Conservation (phyloP, 2,888 invertebrate genomes). For the Holacanthella duospinosa region DNA sequence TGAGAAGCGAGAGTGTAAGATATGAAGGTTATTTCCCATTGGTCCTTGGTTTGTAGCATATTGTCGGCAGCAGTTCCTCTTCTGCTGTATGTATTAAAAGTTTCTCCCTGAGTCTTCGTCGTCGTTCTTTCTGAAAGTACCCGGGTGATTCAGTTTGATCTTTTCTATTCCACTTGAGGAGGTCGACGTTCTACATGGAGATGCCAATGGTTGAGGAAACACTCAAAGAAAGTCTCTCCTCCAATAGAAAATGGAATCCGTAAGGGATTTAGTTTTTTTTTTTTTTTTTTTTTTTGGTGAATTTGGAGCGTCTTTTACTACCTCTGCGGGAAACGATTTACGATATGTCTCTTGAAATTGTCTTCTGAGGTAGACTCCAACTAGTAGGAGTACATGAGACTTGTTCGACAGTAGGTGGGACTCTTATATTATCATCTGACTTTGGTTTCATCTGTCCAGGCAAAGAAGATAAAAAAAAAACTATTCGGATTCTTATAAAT, state of each 20-base stretch:
- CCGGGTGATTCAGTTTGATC: constrained; percentile 5
- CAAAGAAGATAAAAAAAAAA: background rate
- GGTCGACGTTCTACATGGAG: background rate
- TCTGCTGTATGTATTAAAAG: background rate
- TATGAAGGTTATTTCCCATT: background rate
- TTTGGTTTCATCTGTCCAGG: background rate
- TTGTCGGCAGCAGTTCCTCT: background rate
- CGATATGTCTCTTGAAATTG: constrained; percentile 1
- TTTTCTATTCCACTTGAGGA: constrained; percentile 2
- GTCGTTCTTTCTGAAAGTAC: background rate
- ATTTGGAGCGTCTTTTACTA: background rate
- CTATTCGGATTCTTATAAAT: background rate
- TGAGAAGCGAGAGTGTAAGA: background rate
- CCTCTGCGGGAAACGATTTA: constrained; percentile 11
- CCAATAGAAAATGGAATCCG: background rate
- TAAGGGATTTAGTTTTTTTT: constrained; percentile 8
- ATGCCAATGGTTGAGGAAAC: constrained; percentile 1
- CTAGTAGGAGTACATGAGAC: background rate
- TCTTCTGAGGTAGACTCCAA: background rate
- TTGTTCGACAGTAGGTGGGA: too few relatives aligned
- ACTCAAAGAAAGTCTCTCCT: background rate
- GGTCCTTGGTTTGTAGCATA: background rate
- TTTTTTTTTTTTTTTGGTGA: too few relatives aligned
- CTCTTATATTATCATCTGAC: too few relatives aligned
- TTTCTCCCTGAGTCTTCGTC: background rate